Base-by-base conservation (phyloP, 2,888 invertebrate genomes). In the Drosophila subsilvestris region DNA sequence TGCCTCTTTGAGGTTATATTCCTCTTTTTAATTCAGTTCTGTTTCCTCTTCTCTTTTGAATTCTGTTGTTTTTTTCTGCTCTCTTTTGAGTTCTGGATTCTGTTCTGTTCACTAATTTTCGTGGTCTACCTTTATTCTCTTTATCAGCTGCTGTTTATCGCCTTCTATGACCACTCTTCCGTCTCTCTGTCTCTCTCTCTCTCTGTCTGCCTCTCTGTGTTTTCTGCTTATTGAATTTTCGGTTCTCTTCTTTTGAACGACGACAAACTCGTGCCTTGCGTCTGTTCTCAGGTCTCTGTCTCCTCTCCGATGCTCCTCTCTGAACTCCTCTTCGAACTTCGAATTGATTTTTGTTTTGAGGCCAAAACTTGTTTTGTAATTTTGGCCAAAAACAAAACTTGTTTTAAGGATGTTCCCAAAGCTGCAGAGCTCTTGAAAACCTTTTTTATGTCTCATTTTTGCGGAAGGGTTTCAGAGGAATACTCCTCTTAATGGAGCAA, bases 71-170 rank as follows among this genome's bases (percentile, higher is more conserved):
- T 49, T 60, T 62, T 56, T 66, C 37, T 14, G 18, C 55, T 51
- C 53, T 63, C 45, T 37, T n/a, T 14, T 32, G 32, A 14, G 32
- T 14, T 32, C 32, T 37, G 37, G n/a, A 14, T 75, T 73, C 54
- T 6, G 20, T 53, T 45, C 53, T 63, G 45, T 70, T 67, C 65
- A 84, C 83, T 83, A 76, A 86, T 80, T 80, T 83, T 88, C 75
- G 74, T 72, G 61, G 57, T 72, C 71, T 83, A 62, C 79, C 73
- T 86, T 81, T 48, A 84, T 75, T 53, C 56, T 68, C 75, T 87
- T 87, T 87, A 85, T 88, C 86, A 86, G 82, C 80, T 77, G 75
- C 76, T 82, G 79, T 88, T 86, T 87, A 88, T 88, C 87, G 68
- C 49, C 51, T 63, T 72, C 56, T 37, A 48, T 48, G 37, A 17